These are phyloP conservation scores for Chaetops frenatus DNA, from an alignment of 2,113 vertebrate genomes.

Conservation along the genomic window DNA sequence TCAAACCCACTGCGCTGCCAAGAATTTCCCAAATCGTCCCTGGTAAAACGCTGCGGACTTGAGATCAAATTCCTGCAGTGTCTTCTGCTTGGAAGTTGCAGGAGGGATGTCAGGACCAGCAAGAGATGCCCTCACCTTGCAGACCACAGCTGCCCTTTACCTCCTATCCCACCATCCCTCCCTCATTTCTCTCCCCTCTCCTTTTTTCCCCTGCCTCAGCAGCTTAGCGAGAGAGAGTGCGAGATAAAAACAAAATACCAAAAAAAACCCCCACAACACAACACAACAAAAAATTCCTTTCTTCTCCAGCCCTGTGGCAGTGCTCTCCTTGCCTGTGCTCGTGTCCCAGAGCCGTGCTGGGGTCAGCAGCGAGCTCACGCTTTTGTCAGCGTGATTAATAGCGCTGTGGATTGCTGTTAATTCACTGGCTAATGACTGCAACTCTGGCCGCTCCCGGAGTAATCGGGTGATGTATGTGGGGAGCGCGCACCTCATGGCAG, in stretches of 20 bases:
- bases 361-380: constrained; percentile 84
- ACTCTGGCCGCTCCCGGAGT: constrained; percentile 82
- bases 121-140: background rate
- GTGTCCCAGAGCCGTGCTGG: constrained; percentile 75
- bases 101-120: background rate
- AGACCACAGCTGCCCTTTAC: background rate
- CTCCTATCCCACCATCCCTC: background rate
- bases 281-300: background rate
- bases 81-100: background rate
- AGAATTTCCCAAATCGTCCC: background rate
- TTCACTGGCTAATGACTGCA: constrained; percentile 99
- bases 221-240: background rate
- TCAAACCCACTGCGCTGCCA: background rate
- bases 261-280: background rate
- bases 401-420: constrained; percentile 91
- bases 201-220: background rate
- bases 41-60: fast-evolving
- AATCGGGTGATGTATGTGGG: constrained; percentile 97
- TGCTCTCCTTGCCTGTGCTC: constrained; percentile 33
- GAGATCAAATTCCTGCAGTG: fast-evolving
- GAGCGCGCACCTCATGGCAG: constrained; percentile 88
- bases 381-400: constrained; percentile 99
- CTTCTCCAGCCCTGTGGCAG: constrained; percentile 26
- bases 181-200: background rate
- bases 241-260: background rate